Evolutionary conservation across 1,140 invertebrate genomes (phyloP), one percentile per base, ranked within the genome.

Genomic region (Papilio dardanus): DNA sequence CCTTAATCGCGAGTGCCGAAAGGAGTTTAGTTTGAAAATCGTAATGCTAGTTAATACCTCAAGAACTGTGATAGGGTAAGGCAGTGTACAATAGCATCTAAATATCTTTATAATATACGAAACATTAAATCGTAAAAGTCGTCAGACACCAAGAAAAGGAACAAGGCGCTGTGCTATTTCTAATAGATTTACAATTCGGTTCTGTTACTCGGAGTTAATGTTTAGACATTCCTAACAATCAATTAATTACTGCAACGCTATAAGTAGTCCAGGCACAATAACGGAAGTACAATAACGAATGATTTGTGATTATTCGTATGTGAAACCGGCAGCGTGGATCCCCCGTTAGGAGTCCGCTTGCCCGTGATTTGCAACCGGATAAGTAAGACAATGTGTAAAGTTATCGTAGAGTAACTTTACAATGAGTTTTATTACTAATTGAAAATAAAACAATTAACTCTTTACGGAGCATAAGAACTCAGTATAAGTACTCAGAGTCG

Each of bases 221-320:
- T 24, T 54, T 10, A 50, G 6, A 50, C n/a, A 58, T 58, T 58
- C 54, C 24, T 58, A 4, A 58, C 21, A 28, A 28, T 58, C 24
- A 58, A 58, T 58, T 58, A 58, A 14, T 58, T 28, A 24, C 10
- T 4, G 40, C 68, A 28, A 46, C 40, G 68, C 68, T 40, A 71
- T 42, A 37, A 42, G 68, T 42, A 71, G 67, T 50, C 30, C 16
- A 46, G 46, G 46, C 71, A 21, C 31, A 73, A 73, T 78, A 78
- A 78, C 77, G 77, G 77, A 73, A 30, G 68, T 66, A 78, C 71
- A 78, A 78, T 73, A 78, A 75, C 74, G 37, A 69, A 37, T 77
- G 76, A 77, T 77, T 77, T 71, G 73, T 31, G 76, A 50, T 67
- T 77, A 77, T 77, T 77, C 71, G 74, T 62, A 75, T 71, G 73